Evolutionary conservation across 2,797 vertebrate species (phyloP), one percentile per base, ranked within the genome.

Genomic region (Microhierax caerulescens): DNA sequence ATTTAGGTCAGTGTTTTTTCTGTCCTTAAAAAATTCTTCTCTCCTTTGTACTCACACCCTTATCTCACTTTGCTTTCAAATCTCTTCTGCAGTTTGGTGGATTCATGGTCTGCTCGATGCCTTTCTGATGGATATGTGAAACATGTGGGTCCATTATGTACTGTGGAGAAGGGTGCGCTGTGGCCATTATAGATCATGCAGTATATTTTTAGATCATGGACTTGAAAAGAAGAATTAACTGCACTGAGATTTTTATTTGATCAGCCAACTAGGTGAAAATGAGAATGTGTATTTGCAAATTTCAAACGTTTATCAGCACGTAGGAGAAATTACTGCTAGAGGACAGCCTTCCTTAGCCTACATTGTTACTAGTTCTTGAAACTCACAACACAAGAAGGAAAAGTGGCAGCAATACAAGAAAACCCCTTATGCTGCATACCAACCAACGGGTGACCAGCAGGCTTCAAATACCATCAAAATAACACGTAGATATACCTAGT

Each of bases 1-100:
- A 61, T 94, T 95, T 96, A 88, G 68, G 37, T 91, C 87, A 47
- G 61, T 85, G 24, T 74, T 64, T 64, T 68, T 69, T 64, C 74
- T 94, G 54, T 79, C 59, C 57, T 86, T 48, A 86, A 86, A 47
- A 74, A 77, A 74, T 30, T 64, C 59, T 88, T 10, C 60, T 90
- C 47, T 77, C 70, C 95, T 93, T 68, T 51, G 50, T 90, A 76
- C 45, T 73, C 56, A 7, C 47, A 23, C 2, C 8, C 60, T 88
- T 92, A 90, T 95, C 93, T 96, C 43, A 0, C 37, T 65, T 82
- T 68, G 89, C 75, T 83, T 82, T 65, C 76, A 83, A 39, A 77
- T 78, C 53, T 89, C 87, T 59, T 90, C 54, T 61, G 75, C 67
- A 86, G 30, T 73, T 95, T 88, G 79, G 48, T 81, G 59, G 30